A percentile compares a stretch with the other conserved stretches of the same genome.
Conservation (phyloP, 64 coral and sea anemone genomes). For the Stylophora pistillata region DNA sequence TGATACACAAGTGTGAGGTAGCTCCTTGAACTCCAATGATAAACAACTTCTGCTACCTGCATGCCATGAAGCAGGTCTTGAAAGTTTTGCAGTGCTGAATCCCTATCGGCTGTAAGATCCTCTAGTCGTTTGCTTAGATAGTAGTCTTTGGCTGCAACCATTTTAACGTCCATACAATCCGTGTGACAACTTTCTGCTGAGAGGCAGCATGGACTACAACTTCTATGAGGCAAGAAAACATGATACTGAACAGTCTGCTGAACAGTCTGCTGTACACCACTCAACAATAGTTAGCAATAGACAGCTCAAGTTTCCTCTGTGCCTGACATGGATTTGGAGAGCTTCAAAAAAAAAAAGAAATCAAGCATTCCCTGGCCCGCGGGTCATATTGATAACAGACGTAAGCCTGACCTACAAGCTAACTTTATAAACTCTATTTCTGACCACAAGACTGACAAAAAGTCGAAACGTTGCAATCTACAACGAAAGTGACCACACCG, state of each 20-base stretch:
- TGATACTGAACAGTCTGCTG: not conserved
- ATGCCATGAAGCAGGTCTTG: slow-evolving; percentile 65
- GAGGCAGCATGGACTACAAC: too few relatives aligned
- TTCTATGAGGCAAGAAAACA: not conserved
- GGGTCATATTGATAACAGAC: too few relatives aligned
- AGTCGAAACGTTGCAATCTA: too few relatives aligned
- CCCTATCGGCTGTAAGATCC: slow-evolving; percentile 48
- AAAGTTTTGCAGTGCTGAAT: slow-evolving; percentile 42
- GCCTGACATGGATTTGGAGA: too few relatives aligned
- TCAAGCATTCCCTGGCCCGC: too few relatives aligned
- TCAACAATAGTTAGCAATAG: too few relatives aligned
- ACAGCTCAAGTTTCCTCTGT: too few relatives aligned
- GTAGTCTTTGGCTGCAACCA: slow-evolving; percentile 14
- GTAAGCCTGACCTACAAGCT: not conserved
- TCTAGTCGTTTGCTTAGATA: slow-evolving; percentile 9
- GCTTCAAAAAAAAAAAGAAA: too few relatives aligned
- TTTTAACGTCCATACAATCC: not conserved
- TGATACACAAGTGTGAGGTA: too few relatives aligned
- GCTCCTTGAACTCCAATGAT: not conserved
- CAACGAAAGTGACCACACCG: not conserved
- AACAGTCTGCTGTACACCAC: not conserved
- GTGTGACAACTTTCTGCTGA: not conserved
- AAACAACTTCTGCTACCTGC: slow-evolving; percentile 17
- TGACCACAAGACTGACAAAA: too few relatives aligned
- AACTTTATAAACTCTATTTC: not conserved